Conservation (phyloP, 1,140 invertebrate genomes). For the Halesus radiatus region DNA sequence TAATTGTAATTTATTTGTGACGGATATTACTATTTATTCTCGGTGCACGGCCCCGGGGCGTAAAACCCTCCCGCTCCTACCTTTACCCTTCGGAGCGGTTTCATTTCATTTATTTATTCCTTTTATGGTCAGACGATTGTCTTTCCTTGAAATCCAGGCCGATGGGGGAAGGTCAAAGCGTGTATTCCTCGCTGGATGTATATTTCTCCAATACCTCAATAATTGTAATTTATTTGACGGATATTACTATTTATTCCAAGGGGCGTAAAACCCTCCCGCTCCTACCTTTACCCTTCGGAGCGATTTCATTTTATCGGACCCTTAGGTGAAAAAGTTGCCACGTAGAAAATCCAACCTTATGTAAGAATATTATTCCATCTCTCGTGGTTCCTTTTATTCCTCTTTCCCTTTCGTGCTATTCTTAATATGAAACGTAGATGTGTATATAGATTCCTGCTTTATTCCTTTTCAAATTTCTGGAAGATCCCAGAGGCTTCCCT, state of each 20-base stretch:
- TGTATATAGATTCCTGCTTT: constrained; percentile 10
- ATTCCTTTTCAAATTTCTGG: constrained; percentile 12
- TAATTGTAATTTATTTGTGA: too few relatives aligned
- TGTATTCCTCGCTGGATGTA: too few relatives aligned
- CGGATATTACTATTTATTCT: too few relatives aligned
- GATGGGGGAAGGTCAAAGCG: too few relatives aligned
- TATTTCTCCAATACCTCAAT: constrained; percentile 16
- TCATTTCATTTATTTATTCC: too few relatives aligned
- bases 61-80: too few relatives aligned
- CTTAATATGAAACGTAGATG: neutral
- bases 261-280: constrained; percentile 8
- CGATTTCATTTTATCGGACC: constrained; percentile 49
- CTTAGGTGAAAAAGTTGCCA: constrained; percentile 36
- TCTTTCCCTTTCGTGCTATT: neutral
- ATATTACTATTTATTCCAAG: constrained; percentile 12
- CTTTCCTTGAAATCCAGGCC: too few relatives aligned
- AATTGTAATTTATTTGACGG: constrained; percentile 36
- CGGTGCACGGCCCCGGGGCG: too few relatives aligned
- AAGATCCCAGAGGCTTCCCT: neutral
- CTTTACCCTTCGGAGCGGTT: too few relatives aligned
- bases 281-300: constrained; percentile 24
- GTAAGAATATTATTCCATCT: constrained; percentile 20
- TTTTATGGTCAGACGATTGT: too few relatives aligned
- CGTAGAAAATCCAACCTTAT: constrained; percentile 25
- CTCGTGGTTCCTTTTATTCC: neutral